Percentiles rank a stretch among this genome's conserved stretches.
These are phyloP conservation scores for Phrynocephalus vlangalii DNA, from an alignment of 2,797 vertebrate genomes.

Conservation along the genomic window DNA sequence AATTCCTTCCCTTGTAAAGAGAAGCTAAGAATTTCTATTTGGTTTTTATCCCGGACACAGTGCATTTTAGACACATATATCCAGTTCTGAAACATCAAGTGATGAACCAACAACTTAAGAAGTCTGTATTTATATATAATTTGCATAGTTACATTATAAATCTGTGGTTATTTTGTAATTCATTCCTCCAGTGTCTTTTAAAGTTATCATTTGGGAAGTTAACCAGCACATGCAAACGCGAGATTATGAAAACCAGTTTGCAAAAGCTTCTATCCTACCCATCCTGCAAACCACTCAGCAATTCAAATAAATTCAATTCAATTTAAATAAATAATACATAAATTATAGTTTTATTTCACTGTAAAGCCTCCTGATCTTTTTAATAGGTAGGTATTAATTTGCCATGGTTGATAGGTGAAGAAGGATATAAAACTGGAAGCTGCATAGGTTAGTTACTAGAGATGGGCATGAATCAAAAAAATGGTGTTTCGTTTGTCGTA, in stretches of 20 bases:
- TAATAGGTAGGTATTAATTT: slow-evolving; percentile 54
- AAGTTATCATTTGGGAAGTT: background rate
- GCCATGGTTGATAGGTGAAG: slow-evolving; percentile 37
- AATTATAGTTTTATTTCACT: slow-evolving; percentile 40
- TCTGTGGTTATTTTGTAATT: slow-evolving; percentile 34
- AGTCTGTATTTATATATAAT: background rate
- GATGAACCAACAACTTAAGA: background rate
- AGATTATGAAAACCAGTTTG: slow-evolving; percentile 38
- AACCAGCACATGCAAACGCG: slow-evolving; percentile 9
- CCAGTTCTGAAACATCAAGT: background rate
- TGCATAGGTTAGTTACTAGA: slow-evolving; percentile 37
- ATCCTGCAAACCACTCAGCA: slow-evolving; percentile 48
- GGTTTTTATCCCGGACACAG: no score
- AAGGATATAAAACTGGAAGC: slow-evolving; percentile 41
- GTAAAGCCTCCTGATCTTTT: slow-evolving; percentile 41
- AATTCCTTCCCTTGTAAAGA: no score
- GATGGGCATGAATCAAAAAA: no score
- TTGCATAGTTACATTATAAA: slow-evolving; percentile 14
- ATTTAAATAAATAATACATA: no score
- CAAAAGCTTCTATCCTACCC: slow-evolving; percentile 53
- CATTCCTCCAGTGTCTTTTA: slow-evolving; percentile 12
- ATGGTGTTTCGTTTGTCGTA: no score
- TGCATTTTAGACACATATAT: background rate
- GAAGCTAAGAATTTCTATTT: no score
- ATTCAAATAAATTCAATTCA: slow-evolving; percentile 10